A percentile compares a stretch with the other conserved stretches of the same genome.
Evolutionary conservation across 1,140 invertebrate genomes (phyloP).

Genomic region (Orchesella cincta): DNA sequence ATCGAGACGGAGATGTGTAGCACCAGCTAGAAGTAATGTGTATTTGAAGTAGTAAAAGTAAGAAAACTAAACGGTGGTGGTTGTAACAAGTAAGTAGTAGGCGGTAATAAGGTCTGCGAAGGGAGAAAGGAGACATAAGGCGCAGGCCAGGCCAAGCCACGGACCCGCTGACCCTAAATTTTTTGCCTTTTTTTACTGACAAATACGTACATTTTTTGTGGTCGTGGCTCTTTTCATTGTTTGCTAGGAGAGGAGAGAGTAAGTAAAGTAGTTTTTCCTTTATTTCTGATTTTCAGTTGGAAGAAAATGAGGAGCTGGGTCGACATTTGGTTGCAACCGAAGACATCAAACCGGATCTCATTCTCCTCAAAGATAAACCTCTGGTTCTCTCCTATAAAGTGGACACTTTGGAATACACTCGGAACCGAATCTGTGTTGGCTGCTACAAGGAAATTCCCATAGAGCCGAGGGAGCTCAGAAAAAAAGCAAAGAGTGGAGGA

Average conservation of each 20-base stretch:
- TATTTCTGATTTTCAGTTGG: conserved; percentile 38
- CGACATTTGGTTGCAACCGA: conserved; percentile 50
- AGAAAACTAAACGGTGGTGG: conserved; percentile 7
- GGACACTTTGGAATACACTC: conserved; percentile 19
- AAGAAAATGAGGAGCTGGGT: conserved; percentile 43
- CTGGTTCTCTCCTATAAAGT: conserved; percentile 50
- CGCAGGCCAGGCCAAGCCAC: neutral
- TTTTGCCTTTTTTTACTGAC: neutral
- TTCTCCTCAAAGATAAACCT: conserved; percentile 52
- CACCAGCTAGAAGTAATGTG: conserved; percentile 16
- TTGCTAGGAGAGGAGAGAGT: neutral
- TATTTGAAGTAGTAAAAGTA: conserved; percentile 4
- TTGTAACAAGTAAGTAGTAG: conserved; percentile 14
- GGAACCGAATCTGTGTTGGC: conserved; percentile 49
- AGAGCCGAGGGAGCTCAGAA: neutral
- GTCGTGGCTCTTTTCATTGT: neutral
- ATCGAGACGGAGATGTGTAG: neutral
- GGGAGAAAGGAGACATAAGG: neutral
- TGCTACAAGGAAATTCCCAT: conserved; percentile 45
- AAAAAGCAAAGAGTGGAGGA: neutral
- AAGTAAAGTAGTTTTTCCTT: neutral
- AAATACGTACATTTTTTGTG: neutral
- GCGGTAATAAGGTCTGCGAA: neutral
- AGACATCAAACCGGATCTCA: conserved; percentile 51
- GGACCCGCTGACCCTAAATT: neutral